Evolutionary conservation across 2,888 invertebrate species (phyloP), one percentile per base, ranked within the genome.

Genomic region (Andrena bucephala): DNA sequence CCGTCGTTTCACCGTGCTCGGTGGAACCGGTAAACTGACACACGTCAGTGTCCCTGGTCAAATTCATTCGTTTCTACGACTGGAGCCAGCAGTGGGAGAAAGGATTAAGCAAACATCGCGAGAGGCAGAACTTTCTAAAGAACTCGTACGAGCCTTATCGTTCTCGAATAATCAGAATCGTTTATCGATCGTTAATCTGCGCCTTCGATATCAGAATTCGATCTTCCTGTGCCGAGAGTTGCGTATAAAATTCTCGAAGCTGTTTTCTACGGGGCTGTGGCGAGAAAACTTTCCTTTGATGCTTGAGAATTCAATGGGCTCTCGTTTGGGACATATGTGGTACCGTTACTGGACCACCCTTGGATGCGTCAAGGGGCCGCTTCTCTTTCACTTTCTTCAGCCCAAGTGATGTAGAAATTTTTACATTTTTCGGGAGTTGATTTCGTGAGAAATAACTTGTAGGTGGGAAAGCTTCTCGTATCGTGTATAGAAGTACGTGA

Each of bases 1-100:
- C 90, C 89, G 88, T 90, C 92, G 89, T 83, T 87, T 83, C 76
- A 85, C 72, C 78, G 69, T 65, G 71, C 62, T 66, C 57, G 24
- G 74, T 33, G 74, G 74, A 83, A 87, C 85, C 81, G 80, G 80
- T 85, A 82, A 74, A 80, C 65, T 69, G 63, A 71, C 67, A 54
- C 76, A 33, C 81, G 84, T 81, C 77, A 74, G 60, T 33, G 52
- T 69, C 65, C 59, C 42, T 70, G 52, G 57, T 74, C 77, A 78
- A 87, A 86, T 81, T 85, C 62, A 73, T 77, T 65, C 72, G 66
- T 52, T 59, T 82, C 54, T 29, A 65, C 48, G 60, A 20, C 57
- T 27, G 27, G 24, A 8, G 36, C 10, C 16, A 8, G 0, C 27
- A 31, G 60, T 59, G 27, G 67, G 31, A 52, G 67, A 54, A 72